phyloP scores from a whole-genome alignment of 2,888 invertebrate genomes.

The Drosophila greeni region DNA sequence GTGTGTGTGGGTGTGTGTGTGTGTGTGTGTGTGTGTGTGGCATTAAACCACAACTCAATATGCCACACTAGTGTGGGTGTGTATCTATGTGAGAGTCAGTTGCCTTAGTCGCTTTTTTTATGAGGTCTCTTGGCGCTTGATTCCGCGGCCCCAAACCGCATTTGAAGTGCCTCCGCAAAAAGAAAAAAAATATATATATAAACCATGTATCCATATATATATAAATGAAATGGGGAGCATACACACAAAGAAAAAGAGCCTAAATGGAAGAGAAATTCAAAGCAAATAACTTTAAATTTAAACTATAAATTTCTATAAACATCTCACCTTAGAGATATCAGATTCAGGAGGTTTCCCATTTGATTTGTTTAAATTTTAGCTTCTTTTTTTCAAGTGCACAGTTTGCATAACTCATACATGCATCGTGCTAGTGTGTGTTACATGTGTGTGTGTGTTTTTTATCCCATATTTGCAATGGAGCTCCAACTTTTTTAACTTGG shows the following conservation, averaged over 20 bases:
- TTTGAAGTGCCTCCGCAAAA: conserved; percentile 70
- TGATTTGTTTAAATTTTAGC: not conserved
- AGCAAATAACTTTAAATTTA: not conserved
- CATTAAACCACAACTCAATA: conserved; percentile 71
- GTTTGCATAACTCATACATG: conserved; percentile 64
- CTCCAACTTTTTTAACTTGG: conserved; percentile 63
- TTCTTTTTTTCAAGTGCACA: conserved; percentile 11
- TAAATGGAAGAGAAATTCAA: not conserved
- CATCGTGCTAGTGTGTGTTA: not conserved
- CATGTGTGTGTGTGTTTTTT: conserved; percentile 8
- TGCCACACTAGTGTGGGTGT: conserved; percentile 37
- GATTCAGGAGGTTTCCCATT: not conserved
- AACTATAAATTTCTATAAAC: not conserved
- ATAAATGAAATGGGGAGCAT: not conserved
- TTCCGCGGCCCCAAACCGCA: conserved; percentile 75
- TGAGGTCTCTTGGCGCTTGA: conserved; percentile 74
- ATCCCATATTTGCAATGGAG: conserved; percentile 33
- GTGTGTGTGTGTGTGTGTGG: conserved; percentile 38
- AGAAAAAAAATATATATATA: conserved; percentile 37
- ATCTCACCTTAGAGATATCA: not conserved
- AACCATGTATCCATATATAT: conserved; percentile 11
- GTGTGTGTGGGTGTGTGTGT: conserved; percentile 2
- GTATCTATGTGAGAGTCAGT: conserved; percentile 43
- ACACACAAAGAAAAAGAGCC: not conserved
- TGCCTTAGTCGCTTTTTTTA: conserved; percentile 71